Evolutionary conservation across 1,140 invertebrate species (phyloP).

Genomic region (Leptinotarsa undecemlineata): DNA sequence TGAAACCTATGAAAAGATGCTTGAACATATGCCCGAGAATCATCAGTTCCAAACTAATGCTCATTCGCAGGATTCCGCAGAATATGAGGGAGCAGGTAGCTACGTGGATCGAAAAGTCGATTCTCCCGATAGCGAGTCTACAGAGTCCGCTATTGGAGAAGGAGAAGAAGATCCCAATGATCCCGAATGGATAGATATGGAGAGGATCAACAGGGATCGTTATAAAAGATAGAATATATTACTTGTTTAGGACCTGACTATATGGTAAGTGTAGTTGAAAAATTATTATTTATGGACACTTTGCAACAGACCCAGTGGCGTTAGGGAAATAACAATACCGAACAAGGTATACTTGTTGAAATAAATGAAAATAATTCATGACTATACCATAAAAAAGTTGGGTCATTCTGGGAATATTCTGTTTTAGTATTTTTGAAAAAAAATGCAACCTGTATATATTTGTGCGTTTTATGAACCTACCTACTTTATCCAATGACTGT

Average conservation of each 20-base stretch:
- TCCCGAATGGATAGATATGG: slow-evolving; percentile 71
- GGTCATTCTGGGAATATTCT: too few relatives aligned
- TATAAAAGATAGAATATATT: slow-evolving; percentile 44
- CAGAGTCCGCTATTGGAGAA: slow-evolving; percentile 62
- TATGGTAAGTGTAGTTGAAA: slow-evolving; percentile 11
- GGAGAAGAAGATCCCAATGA: slow-evolving; percentile 78
- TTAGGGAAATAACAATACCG: too few relatives aligned
- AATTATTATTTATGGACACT: too few relatives aligned
- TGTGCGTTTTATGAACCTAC: too few relatives aligned
- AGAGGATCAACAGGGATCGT: slow-evolving; percentile 40
- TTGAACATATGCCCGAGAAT: slow-evolving; percentile 68
- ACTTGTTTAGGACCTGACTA: background rate
- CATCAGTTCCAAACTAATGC: slow-evolving; percentile 56
- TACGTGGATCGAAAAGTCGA: slow-evolving; percentile 39
- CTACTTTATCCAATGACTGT: too few relatives aligned
- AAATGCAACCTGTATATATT: too few relatives aligned
- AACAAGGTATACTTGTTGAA: too few relatives aligned
- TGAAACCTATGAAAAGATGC: slow-evolving; percentile 70
- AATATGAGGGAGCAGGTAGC: slow-evolving; percentile 23
- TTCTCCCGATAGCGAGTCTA: slow-evolving; percentile 61
- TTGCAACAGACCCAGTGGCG: too few relatives aligned
- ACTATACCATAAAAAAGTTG: too few relatives aligned
- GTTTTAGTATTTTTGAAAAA: too few relatives aligned
- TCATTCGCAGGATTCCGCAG: slow-evolving; percentile 45
- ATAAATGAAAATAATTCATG: too few relatives aligned